Evolutionary conservation across 2,888 invertebrate genomes (phyloP).

Genomic region (Metopia argyrocephala): DNA sequence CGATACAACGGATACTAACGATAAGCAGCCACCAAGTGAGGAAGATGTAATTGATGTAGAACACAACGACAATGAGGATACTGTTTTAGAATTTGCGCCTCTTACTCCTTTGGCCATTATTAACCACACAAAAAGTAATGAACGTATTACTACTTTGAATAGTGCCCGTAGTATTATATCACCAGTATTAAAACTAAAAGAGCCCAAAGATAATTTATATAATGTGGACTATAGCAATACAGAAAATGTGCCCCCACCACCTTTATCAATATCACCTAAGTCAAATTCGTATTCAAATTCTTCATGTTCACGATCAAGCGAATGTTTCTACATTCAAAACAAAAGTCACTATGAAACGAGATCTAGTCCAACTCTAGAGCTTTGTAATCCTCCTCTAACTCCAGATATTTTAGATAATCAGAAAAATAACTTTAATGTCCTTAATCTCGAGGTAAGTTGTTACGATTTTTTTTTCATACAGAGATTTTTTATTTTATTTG

Average conservation of each 20-base stretch:
- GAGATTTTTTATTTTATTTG: too few species aligned
- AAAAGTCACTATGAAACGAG: constrained; percentile 1
- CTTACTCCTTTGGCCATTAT: constrained; percentile 17
- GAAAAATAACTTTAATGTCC: background rate
- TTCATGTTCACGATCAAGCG: constrained; percentile 38
- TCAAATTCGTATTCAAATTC: constrained; percentile 26
- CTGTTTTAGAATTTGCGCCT: constrained; percentile 21
- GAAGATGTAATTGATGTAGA: constrained; percentile 53
- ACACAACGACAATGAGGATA: constrained; percentile 47
- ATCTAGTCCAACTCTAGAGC: background rate
- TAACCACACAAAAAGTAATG: constrained; percentile 15
- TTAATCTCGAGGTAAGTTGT: constrained; percentile 45
- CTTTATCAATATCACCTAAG: constrained; percentile 32
- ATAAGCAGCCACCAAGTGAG: constrained; percentile 33
- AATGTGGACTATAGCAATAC: constrained; percentile 33
- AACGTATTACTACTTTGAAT: background rate
- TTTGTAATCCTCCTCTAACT: background rate
- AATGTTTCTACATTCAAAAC: constrained; percentile 26
- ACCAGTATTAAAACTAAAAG: background rate
- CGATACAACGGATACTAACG: background rate
- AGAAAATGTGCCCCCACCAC: constrained; percentile 45
- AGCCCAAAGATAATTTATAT: constrained; percentile 13
- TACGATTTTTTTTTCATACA: too few species aligned
- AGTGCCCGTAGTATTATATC: background rate
- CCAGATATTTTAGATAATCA: constrained; percentile 15